Evolutionary conservation across 2,113 vertebrate genomes (phyloP).

Genomic region (Lampris megalopsis): DNA sequence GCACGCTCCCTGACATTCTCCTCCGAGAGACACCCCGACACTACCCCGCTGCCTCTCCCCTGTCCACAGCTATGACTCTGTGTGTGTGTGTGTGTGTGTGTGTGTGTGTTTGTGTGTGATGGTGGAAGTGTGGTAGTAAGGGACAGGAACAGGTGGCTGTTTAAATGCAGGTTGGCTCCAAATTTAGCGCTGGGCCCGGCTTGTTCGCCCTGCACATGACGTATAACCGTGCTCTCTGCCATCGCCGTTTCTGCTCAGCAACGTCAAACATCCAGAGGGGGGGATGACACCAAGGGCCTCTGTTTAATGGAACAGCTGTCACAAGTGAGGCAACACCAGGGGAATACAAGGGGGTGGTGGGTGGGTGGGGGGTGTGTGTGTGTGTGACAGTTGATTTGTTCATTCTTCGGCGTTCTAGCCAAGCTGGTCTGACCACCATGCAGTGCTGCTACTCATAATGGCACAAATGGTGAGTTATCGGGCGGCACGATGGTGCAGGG

Average conservation of each 20-base stretch:
- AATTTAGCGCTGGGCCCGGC: slow-evolving; percentile 65
- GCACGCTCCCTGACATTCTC: slow-evolving; percentile 70
- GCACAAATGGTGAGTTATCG: background rate
- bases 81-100: background rate
- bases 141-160: slow-evolving; percentile 68
- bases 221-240: slow-evolving; percentile 55
- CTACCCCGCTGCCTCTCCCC: slow-evolving; percentile 24
- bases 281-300: background rate
- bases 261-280: slow-evolving; percentile 9
- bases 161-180: slow-evolving; percentile 46
- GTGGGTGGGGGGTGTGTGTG: background rate
- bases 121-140: slow-evolving; percentile 36
- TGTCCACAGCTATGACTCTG: slow-evolving; percentile 18
- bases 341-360: slow-evolving; percentile 7
- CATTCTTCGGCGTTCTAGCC: background rate
- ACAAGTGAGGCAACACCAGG: slow-evolving; percentile 32
- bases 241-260: slow-evolving; percentile 51
- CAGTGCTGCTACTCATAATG: background rate
- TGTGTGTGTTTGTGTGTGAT: slow-evolving; percentile 31
- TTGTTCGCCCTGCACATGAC: slow-evolving; percentile 39
- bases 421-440: background rate
- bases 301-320: background rate
- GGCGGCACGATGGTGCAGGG: no score
- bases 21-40: slow-evolving; percentile 5
- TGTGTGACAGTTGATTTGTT: slow-evolving; percentile 9